Evolutionary conservation across 2,888 invertebrate species (phyloP), one percentile per base, ranked within the genome.

Genomic region (Parnassius glacialis): DNA sequence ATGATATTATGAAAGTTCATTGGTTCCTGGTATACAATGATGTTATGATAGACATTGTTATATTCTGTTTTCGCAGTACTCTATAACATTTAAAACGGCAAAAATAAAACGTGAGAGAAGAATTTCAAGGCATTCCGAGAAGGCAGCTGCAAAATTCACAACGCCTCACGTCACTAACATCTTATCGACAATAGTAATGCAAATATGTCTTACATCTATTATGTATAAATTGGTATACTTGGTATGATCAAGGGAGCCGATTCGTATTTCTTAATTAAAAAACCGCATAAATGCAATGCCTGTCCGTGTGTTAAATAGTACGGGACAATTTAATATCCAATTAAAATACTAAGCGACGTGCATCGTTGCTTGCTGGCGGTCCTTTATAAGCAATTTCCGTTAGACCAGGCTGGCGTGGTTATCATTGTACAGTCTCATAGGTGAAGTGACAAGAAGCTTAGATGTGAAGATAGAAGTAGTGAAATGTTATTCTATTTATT

Each of bases 311-410:
- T 44, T 48, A 57, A 56, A 25, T 16, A 13, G 42, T 43, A 25
- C 47, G 45, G 44, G 63, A 59, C 59, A 59, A 56, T 63, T 62
- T 59, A 56, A 63, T 63, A 63, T 52, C 59, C 63, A 63, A 63
- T 63, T 63, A 63, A 63, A 63, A 54, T 57, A 57, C 48, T 53
- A 11, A 25, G 42, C 5, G n/a, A 48, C 13, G 41, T 51, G 51
- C 34, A 11, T 45, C 13, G 52, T 41, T 44, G 41, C 10, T 42
- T 41, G 52, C 59, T 44, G 55, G 63, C 55, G 63, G 59, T 56
- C 63, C 56, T 59, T 63, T 59, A 62, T 58, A 45, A 56, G 47
- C 48, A 43, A 55, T 63, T 52, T 62, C 63, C 63, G 63, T 55
- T 63, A 59, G 45, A 25, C 51, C 12, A 9, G 48, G 34, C 51